phyloP scores from a whole-genome alignment of 2,888 invertebrate genomes.

The Lasioglossum marginatum region DNA sequence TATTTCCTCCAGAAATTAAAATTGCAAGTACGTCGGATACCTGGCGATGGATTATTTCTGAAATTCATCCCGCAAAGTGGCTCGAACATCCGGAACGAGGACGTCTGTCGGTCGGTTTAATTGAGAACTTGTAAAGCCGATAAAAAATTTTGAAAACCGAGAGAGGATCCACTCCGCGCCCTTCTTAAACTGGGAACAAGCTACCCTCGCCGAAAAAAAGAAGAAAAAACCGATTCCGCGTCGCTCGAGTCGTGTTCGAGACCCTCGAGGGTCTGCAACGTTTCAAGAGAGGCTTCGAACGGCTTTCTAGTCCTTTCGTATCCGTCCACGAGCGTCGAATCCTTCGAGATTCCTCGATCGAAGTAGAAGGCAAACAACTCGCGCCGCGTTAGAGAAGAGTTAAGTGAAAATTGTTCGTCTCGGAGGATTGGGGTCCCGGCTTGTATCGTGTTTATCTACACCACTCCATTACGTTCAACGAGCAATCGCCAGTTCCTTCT shows the following conservation, averaged over 20 bases:
- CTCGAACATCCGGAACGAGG: neutral
- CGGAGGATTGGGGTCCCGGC: neutral
- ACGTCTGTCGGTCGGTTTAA: neutral
- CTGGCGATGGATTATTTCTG: neutral
- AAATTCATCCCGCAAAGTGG: neutral
- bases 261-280: neutral
- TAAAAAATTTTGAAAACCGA: neutral
- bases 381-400: slow-evolving; percentile 3
- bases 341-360: slow-evolving; percentile 21
- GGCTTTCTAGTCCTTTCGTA: neutral
- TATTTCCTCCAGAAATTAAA: neutral
- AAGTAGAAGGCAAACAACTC: slow-evolving; percentile 14
- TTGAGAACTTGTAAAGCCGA: neutral
- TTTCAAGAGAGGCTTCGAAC: slow-evolving; percentile 1
- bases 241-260: slow-evolving; percentile 2
- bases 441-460: slow-evolving; percentile 25
- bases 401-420: slow-evolving; percentile 27
- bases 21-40: neutral
- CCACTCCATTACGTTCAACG: slow-evolving; percentile 7
- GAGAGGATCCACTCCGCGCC: neutral
- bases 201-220: neutral
- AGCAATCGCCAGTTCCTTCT: neutral
- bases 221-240: neutral
- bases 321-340: slow-evolving; percentile 24
- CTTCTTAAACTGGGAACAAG: neutral